Conservation (phyloP, 2,113 vertebrate species). For the Mesocricetus auratus region DNA sequence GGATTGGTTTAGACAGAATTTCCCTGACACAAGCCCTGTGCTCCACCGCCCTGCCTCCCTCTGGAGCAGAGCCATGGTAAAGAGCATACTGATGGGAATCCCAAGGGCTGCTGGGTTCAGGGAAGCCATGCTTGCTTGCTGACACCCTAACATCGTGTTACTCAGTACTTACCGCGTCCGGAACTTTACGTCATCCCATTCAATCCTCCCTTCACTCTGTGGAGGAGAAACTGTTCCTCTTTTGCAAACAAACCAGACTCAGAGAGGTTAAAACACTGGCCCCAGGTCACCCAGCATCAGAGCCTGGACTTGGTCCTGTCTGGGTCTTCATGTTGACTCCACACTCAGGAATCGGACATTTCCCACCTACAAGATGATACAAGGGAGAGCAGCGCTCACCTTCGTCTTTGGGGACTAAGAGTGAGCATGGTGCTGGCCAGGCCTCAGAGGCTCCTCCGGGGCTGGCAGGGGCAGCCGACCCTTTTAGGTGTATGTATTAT, state of each 20-base stretch:
- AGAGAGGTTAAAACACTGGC: constrained; percentile 18
- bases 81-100: neutral
- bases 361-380: neutral
- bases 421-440: neutral
- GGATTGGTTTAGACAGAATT: neutral
- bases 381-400: neutral
- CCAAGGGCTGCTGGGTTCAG: neutral
- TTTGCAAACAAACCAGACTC: neutral
- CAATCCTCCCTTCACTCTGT: neutral
- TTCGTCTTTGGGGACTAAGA: neutral
- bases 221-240: neutral
- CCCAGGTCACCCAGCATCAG: neutral
- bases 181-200: neutral
- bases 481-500: neutral
- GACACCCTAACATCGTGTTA: neutral
- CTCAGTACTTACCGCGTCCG: neutral
- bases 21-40: neutral
- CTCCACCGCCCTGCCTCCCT: too few species aligned
- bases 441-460: neutral
- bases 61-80: neutral
- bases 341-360: neutral
- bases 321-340: neutral
- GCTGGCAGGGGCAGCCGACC: rapidly evolving
- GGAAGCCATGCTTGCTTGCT: neutral
- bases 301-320: neutral